Evolutionary conservation across 2,113 vertebrate genomes (phyloP).

Genomic region (Rattus rattus): DNA sequence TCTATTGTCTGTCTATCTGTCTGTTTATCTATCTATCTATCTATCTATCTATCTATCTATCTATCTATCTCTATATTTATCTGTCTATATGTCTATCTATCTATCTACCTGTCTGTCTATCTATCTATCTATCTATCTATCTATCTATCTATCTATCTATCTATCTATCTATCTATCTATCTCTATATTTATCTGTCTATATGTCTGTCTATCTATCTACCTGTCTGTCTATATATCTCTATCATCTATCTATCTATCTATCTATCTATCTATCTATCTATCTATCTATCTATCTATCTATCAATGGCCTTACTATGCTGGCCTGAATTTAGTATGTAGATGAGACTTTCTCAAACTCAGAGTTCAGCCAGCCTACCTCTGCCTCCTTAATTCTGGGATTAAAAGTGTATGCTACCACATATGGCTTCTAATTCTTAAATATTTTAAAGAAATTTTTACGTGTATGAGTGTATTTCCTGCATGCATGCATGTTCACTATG

Average conservation of each 20-base stretch:
- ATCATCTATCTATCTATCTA: too few relatives aligned
- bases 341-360: not conserved
- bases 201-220: not conserved
- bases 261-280: too few relatives aligned
- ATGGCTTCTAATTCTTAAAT: not conserved
- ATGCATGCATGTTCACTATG: not conserved
- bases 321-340: not conserved
- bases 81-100: too few relatives aligned
- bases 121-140: too few relatives aligned
- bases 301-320: not conserved
- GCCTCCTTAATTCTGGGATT: not conserved
- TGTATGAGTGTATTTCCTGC: not conserved
- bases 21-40: not conserved
- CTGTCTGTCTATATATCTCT: not conserved
- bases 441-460: not conserved
- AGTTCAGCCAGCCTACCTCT: not conserved
- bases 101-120: not conserved
- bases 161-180: too few relatives aligned
- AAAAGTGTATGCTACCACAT: not conserved
- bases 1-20: not conserved
- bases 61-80: too few relatives aligned
- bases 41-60: too few relatives aligned
- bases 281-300: too few relatives aligned
- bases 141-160: too few relatives aligned
- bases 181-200: too few relatives aligned